A percentile compares a stretch with the other conserved stretches of the same genome.
phyloP scores from a whole-genome alignment of 2,113 vertebrate species.

The Elanoides forficatus region DNA sequence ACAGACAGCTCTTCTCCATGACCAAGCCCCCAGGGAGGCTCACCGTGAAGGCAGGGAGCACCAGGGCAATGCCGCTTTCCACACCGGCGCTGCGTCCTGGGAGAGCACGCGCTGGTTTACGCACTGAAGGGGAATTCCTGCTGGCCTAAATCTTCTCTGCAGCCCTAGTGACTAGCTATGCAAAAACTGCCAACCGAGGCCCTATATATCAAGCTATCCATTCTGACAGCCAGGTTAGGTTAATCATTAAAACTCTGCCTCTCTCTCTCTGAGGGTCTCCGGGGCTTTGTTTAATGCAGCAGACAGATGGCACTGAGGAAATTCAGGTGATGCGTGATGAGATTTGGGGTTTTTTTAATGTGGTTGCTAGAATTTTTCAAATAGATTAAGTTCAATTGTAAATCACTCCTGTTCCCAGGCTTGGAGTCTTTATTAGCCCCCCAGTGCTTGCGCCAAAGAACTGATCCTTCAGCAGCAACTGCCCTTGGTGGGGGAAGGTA shows the following conservation, averaged over 20 bases:
- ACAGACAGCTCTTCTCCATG: neutral
- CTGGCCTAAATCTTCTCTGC: neutral
- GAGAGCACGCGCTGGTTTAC: rapidly evolving
- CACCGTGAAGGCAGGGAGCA: neutral
- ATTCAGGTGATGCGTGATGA: constrained; percentile 63
- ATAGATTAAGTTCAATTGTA: constrained; percentile 55
- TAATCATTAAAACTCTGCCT: constrained; percentile 61
- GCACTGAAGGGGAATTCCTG: neutral
- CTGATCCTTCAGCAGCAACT: constrained; percentile 18
- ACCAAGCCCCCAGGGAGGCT: neutral
- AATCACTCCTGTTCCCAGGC: constrained; percentile 39
- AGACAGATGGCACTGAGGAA: constrained; percentile 69
- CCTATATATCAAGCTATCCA: constrained; percentile 44
- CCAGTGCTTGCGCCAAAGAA: neutral
- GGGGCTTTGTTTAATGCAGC: constrained; percentile 60
- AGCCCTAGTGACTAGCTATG: neutral
- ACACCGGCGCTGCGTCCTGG: rapidly evolving
- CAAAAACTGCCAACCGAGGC: neutral
- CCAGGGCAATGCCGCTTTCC: neutral
- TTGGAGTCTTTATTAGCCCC: neutral
- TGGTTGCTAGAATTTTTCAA: constrained; percentile 47
- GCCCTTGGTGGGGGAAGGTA: neutral
- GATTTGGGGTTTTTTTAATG: constrained; percentile 41
- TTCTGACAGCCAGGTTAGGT: constrained; percentile 58
- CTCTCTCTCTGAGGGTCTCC: constrained; percentile 31